Conservation (phyloP, 1,140 invertebrate genomes). For the Chionoecetes opilio region DNA sequence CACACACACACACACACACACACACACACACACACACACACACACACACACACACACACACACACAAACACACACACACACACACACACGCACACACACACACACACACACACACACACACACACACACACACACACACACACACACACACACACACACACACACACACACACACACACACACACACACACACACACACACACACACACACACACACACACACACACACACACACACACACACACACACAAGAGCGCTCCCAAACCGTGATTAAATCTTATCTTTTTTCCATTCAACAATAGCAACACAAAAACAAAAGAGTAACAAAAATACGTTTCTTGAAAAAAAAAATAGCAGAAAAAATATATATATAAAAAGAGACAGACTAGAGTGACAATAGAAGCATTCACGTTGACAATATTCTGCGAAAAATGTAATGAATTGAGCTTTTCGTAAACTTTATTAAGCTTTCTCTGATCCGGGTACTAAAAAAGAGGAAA, state of each 20-base stretch:
- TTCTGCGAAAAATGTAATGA: neutral
- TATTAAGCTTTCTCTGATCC: conserved; percentile 7
- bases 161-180: conserved; percentile 34
- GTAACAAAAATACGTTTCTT: neutral
- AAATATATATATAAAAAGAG: neutral
- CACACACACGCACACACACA: conserved; percentile 49
- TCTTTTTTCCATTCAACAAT: neutral
- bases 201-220: conserved; percentile 53
- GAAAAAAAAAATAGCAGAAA: neutral
- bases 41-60: conserved; percentile 60
- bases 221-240: conserved; percentile 53
- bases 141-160: conserved; percentile 46
- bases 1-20: conserved; percentile 60
- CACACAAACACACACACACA: neutral
- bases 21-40: conserved; percentile 55
- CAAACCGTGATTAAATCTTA: neutral
- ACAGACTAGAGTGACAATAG: neutral
- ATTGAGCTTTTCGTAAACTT: neutral
- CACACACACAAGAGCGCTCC: conserved; percentile 5
- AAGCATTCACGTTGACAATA: neutral
- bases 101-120: conserved; percentile 53
- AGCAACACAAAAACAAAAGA: neutral
- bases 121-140: conserved; percentile 53
- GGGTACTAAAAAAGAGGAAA: neutral
- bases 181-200: conserved; percentile 53